Evolutionary conservation across 1,140 invertebrate genomes (phyloP), one percentile per base, ranked within the genome.

Genomic region (Drosophila sulfurigaster): DNA sequence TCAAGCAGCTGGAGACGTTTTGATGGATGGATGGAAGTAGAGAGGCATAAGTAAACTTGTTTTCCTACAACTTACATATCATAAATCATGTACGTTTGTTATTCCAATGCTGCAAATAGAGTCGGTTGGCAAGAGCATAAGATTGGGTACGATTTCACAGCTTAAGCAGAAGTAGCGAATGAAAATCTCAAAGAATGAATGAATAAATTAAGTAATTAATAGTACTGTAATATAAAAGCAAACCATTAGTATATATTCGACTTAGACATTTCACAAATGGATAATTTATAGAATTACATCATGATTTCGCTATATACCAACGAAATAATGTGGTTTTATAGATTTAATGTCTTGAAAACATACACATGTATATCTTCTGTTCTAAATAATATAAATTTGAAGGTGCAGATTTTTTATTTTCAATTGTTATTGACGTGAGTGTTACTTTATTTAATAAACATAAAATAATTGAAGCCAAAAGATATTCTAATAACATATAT

Each of bases 81-180:
- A 81, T 81, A 79, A 79, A 81, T 81, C 79, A 81, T 79, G 41
- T 79, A 67, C 46, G 60, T 28, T 59, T 63, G 10, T 16, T 35
- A 49, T 48, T n/a, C 20, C 20, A 49, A 5, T n/a, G 10, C 35
- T 10, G 10, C 11, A 25, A 30, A 8, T 3, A 43, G 58, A 43
- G 58, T 52, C 54, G 7, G 11, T 56, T 13, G 10, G 13, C 30
- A 59, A 16, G 3, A 4, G 0, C 20, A 30, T 43, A n/a, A 7
- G 20, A 6, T 64, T 43, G n/a, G 62, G 3, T 30, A 6, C 25
- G n/a, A 43, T 13, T 20, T n/a, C 16, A 32, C 15, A 13, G 3
- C 16, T 3, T 5, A 41, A 57, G 20, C 3, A 25, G 43, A 25
- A 6, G 5, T 38, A n/a, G 6, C 32, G 25, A 32, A 52, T 13